Evolutionary conservation across 2,888 invertebrate species (phyloP).

Genomic region (Tanypteryx hageni): DNA sequence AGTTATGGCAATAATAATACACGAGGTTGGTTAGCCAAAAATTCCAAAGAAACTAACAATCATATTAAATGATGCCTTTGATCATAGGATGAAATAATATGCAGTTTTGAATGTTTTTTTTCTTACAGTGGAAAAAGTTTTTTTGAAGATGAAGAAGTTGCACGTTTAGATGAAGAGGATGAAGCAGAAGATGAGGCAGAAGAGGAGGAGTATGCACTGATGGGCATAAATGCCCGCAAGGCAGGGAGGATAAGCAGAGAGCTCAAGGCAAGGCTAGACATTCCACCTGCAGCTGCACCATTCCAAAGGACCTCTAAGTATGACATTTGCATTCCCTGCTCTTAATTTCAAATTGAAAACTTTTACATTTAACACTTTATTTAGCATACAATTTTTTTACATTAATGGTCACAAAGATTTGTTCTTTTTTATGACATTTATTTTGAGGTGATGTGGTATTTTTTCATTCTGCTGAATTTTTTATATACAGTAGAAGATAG

Average conservation of each 20-base stretch:
- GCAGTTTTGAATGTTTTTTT: constrained; percentile 44
- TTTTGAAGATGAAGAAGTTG: constrained; percentile 58
- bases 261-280: constrained; percentile 76
- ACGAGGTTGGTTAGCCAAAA: no score
- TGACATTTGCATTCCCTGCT: neutral
- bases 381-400: no score
- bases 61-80: no score
- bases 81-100: neutral
- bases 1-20: no score
- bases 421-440: no score
- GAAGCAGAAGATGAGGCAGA: constrained; percentile 55
- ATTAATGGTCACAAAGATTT: no score
- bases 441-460: no score
- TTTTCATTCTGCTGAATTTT: no score
- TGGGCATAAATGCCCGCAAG: constrained; percentile 54
- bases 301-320: constrained; percentile 58
- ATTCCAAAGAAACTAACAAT: no score
- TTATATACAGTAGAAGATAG: no score
- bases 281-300: constrained; percentile 71
- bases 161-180: constrained; percentile 66
- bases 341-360: no score
- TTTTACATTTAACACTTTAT: no score
- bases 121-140: constrained; percentile 47
- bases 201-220: constrained; percentile 48
- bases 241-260: constrained; percentile 69